phyloP scores from a whole-genome alignment of 2,888 invertebrate genomes.

The Himalopsyche japonica region DNA sequence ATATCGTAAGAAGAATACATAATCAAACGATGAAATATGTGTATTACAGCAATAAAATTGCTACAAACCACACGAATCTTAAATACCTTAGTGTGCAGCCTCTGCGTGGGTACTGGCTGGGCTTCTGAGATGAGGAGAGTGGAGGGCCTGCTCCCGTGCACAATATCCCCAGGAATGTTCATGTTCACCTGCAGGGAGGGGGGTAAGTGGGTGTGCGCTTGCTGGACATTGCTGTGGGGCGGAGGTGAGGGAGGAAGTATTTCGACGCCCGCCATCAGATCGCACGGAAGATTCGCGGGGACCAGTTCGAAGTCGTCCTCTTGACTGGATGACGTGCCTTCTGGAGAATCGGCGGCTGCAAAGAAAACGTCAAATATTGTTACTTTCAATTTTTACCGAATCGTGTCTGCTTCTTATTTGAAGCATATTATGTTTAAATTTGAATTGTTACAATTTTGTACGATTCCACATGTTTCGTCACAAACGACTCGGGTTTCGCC shows the following conservation, averaged over 20 bases:
- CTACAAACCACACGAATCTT: background rate
- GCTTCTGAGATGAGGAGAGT: slow-evolving; percentile 75
- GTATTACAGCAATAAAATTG: too few species aligned
- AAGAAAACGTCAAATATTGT: slow-evolving; percentile 1
- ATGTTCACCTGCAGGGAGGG: slow-evolving; percentile 19
- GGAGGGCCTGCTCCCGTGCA: slow-evolving; percentile 61
- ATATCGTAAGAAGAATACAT: too few species aligned
- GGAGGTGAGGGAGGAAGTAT: slow-evolving; percentile 11
- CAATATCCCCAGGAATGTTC: slow-evolving; percentile 30
- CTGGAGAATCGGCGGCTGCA: slow-evolving; percentile 53
- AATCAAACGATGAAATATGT: too few species aligned
- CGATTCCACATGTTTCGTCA: too few species aligned
- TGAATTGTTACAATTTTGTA: too few species aligned
- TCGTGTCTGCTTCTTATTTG: too few species aligned
- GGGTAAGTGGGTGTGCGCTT: slow-evolving; percentile 6
- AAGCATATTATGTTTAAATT: too few species aligned
- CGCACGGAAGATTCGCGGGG: slow-evolving; percentile 52
- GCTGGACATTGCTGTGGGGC: slow-evolving; percentile 6
- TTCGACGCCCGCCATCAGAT: slow-evolving; percentile 9
- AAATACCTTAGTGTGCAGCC: slow-evolving; percentile 41
- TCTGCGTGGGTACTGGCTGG: slow-evolving; percentile 73
- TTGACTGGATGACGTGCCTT: slow-evolving; percentile 61
- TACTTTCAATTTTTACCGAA: background rate
- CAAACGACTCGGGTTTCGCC: too few species aligned
- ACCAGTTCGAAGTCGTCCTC: slow-evolving; percentile 86